Evolutionary conservation across 2,797 vertebrate genomes (phyloP).

Genomic region (Tadarida brasiliensis): DNA sequence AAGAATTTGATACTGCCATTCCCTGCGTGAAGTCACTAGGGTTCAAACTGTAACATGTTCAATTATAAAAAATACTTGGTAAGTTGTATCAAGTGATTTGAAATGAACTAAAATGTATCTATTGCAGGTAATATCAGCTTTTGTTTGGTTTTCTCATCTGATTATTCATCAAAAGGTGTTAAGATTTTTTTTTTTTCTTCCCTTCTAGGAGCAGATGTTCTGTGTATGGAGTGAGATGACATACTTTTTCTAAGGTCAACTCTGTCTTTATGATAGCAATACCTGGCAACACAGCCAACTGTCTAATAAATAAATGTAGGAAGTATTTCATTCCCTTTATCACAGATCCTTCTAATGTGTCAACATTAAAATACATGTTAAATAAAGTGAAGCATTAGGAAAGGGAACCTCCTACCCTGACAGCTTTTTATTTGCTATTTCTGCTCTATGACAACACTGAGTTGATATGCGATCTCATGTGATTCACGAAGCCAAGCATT

Average conservation of each 20-base stretch:
- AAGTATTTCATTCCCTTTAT: slow-evolving; percentile 45
- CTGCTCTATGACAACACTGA: slow-evolving; percentile 74
- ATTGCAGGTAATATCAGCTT: neutral
- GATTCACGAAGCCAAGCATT: slow-evolving; percentile 78
- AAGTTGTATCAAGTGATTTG: neutral
- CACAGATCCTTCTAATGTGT: neutral
- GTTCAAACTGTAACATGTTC: neutral
- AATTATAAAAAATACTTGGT: neutral
- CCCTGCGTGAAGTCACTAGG: neutral
- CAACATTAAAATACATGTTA: slow-evolving; percentile 58
- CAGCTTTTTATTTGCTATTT: slow-evolving; percentile 79
- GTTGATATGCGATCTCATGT: slow-evolving; percentile 71
- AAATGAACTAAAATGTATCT: slow-evolving; percentile 2
- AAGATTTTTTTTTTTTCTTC: neutral
- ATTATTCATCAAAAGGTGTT: slow-evolving; percentile 19
- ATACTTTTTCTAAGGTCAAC: slow-evolving; percentile 8
- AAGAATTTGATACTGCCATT: neutral
- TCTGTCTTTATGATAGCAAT: slow-evolving; percentile 16
- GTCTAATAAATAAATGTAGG: slow-evolving; percentile 63
- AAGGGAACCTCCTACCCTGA: slow-evolving; percentile 69
- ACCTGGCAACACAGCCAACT: neutral
- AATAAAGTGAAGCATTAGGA: slow-evolving; percentile 66
- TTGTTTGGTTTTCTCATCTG: slow-evolving; percentile 45
- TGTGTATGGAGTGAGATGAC: neutral
- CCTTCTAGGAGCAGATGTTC: neutral